Evolutionary conservation across 2,113 vertebrate genomes (phyloP).

Genomic region (Mirza zaza): DNA sequence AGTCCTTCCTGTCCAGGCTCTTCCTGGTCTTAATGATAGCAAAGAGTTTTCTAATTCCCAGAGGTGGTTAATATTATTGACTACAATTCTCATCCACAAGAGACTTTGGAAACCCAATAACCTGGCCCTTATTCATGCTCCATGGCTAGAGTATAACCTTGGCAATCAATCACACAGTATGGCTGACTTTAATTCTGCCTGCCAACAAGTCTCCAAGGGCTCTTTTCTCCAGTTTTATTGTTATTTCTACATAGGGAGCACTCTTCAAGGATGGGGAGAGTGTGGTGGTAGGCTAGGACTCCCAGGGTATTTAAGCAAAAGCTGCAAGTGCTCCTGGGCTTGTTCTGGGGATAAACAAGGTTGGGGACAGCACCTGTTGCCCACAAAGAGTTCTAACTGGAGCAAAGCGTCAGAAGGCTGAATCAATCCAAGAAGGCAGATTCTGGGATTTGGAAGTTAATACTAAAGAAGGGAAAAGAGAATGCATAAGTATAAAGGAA

Average conservation of each 20-base stretch:
- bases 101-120: slow-evolving; percentile 42
- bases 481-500: not conserved
- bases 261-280: not conserved
- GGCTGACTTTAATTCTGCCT: not conserved
- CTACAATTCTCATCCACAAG: slow-evolving; percentile 37
- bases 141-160: not conserved
- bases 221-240: slow-evolving; percentile 49
- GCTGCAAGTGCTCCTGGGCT: not conserved
- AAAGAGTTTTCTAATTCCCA: slow-evolving; percentile 55
- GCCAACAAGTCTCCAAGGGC: slow-evolving; percentile 19
- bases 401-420: not conserved
- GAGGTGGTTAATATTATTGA: slow-evolving; percentile 32
- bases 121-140: slow-evolving; percentile 10
- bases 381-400: slow-evolving; percentile 16
- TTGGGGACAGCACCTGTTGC: not conserved
- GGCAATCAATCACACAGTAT: slow-evolving; percentile 9
- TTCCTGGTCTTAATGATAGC: slow-evolving; percentile 16
- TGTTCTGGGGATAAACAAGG: not conserved
- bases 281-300: not conserved
- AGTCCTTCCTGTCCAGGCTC: not conserved
- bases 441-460: not conserved
- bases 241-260: not conserved
- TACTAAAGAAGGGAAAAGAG: not conserved
- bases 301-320: not conserved
- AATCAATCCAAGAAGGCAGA: not conserved